Conservation (phyloP, 1,140 invertebrate genomes). For the Brachionus paranguensis region DNA sequence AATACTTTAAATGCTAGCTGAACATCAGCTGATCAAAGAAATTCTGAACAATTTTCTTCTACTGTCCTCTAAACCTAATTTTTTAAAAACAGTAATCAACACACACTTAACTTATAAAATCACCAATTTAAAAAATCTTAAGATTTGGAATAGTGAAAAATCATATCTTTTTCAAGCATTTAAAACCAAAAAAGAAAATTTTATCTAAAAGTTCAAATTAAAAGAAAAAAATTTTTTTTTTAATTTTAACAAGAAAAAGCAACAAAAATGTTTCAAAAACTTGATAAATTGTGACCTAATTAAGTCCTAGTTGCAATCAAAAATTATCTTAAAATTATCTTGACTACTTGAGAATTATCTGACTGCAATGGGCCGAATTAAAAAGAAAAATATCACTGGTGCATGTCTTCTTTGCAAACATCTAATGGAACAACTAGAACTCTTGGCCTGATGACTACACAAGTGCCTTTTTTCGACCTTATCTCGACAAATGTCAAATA, state of each 20-base stretch:
- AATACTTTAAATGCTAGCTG: too few relatives aligned
- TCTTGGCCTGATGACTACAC: not conserved
- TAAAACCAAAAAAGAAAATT: not conserved
- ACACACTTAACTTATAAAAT: not conserved
- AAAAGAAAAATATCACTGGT: not conserved
- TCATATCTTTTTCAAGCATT: not conserved
- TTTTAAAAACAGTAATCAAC: not conserved
- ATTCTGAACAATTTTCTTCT: not conserved
- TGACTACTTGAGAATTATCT: not conserved
- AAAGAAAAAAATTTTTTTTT: not conserved
- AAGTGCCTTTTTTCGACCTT: not conserved
- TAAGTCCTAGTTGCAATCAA: not conserved
- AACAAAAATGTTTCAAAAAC: not conserved
- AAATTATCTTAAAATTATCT: not conserved
- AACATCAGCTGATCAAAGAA: too few relatives aligned
- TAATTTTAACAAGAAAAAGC: not conserved
- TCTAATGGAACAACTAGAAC: not conserved
- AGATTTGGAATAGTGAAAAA: not conserved
- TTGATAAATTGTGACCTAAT: not conserved
- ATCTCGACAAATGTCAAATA: not conserved
- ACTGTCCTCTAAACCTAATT: not conserved
- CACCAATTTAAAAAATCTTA: not conserved
- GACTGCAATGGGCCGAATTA: not conserved
- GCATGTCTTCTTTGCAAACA: not conserved
- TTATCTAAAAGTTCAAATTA: not conserved